phyloP scores from a whole-genome alignment of 1,140 invertebrate genomes.

The Drosophila repleta region DNA sequence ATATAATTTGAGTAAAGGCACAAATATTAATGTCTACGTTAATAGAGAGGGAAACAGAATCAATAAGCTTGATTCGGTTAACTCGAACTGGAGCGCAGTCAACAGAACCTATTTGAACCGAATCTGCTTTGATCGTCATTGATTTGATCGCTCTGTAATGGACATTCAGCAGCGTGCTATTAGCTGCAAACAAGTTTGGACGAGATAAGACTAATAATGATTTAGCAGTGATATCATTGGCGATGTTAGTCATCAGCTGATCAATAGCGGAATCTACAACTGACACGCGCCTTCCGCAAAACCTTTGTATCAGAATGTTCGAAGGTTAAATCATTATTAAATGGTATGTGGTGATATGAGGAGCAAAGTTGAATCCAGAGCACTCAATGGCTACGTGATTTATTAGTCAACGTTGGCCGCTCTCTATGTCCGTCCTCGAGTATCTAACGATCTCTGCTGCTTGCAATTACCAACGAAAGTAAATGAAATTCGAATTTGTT shows the following conservation, averaged over 20 bases:
- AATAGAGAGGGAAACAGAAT: too few relatives aligned
- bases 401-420: not conserved
- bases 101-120: not conserved
- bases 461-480: constrained; percentile 65
- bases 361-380: constrained; percentile 1
- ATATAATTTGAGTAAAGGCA: too few relatives aligned
- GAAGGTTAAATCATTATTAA: not conserved
- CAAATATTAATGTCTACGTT: too few relatives aligned
- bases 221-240: constrained; percentile 25
- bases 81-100: not conserved
- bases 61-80: not conserved
- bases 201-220: constrained; percentile 6
- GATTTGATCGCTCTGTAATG: not conserved
- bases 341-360: constrained; percentile 11
- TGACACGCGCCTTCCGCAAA: constrained; percentile 13
- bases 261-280: not conserved
- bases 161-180: not conserved
- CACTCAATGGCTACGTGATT: constrained; percentile 18
- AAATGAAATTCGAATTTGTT: constrained; percentile 72
- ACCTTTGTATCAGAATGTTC: not conserved
- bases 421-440: not conserved
- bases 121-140: not conserved
- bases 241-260: constrained; percentile 31
- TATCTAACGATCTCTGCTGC: not conserved
- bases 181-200: constrained; percentile 1